Evolutionary conservation across 2,113 vertebrate species (phyloP).

Genomic region (Willisornis vidua): DNA sequence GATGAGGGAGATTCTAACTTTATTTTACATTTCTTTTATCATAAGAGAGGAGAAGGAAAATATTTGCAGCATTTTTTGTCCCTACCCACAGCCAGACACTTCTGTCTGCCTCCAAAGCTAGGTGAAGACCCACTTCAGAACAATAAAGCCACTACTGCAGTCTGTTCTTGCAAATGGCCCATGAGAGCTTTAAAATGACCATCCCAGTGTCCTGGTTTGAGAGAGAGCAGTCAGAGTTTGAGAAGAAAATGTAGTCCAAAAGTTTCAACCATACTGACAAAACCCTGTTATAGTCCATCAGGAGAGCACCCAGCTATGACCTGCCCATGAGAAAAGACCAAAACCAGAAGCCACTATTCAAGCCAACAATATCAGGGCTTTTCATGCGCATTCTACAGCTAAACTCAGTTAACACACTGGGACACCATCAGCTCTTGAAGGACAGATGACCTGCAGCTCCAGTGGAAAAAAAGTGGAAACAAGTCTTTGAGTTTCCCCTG

Average conservation of each 20-base stretch:
- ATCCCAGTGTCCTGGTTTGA: background rate
- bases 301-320: background rate
- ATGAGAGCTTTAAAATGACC: background rate
- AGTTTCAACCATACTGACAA: background rate
- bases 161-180: background rate
- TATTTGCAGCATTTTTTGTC: background rate
- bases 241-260: background rate
- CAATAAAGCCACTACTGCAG: background rate
- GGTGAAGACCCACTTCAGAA: background rate
- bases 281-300: background rate
- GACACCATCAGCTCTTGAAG: background rate
- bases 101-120: background rate
- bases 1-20: background rate
- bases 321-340: background rate
- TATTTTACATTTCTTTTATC: background rate
- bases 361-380: background rate
- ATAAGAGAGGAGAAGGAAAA: background rate
- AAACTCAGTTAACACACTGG: background rate
- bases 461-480: background rate
- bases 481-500: background rate
- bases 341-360: background rate
- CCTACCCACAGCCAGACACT: background rate
- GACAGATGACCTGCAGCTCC: background rate
- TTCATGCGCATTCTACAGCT: background rate
- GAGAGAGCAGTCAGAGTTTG: background rate